A percentile compares a stretch with the other conserved stretches of the same genome.
phyloP scores from a whole-genome alignment of 1,140 invertebrate genomes.

The Magallana ariakensis region DNA sequence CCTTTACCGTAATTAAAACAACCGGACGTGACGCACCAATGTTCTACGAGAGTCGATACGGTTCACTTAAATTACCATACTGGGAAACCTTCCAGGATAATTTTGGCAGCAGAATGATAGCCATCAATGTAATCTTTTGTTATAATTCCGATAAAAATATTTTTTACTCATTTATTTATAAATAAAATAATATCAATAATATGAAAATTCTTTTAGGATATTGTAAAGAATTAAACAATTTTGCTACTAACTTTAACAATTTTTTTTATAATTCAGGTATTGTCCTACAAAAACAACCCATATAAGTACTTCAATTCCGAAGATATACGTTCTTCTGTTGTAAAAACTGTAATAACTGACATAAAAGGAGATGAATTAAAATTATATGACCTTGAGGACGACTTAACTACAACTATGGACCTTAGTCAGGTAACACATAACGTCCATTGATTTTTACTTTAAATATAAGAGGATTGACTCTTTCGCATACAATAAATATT shows the following conservation, averaged over 20 bases:
- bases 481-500: too few relatives aligned
- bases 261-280: not conserved
- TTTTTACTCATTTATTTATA: not conserved
- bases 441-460: too few relatives aligned
- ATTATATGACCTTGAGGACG: not conserved
- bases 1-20: constrained; percentile 8
- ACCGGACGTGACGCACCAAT: not conserved
- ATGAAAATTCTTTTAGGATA: not conserved
- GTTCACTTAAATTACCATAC: not conserved
- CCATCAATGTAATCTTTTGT: not conserved
- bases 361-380: not conserved
- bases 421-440: not conserved
- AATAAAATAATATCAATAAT: not conserved
- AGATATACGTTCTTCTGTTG: not conserved
- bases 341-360: constrained; percentile 19
- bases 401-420: not conserved
- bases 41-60: not conserved
- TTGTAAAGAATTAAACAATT: not conserved
- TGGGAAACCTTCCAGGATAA: not conserved
- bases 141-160: not conserved
- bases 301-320: not conserved
- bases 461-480: too few relatives aligned
- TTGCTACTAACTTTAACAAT: not conserved
- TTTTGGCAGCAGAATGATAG: not conserved
- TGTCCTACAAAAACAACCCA: not conserved